These are phyloP conservation scores for Timema cristinae DNA, from an alignment of 2,888 invertebrate species.

Conservation along the genomic window DNA sequence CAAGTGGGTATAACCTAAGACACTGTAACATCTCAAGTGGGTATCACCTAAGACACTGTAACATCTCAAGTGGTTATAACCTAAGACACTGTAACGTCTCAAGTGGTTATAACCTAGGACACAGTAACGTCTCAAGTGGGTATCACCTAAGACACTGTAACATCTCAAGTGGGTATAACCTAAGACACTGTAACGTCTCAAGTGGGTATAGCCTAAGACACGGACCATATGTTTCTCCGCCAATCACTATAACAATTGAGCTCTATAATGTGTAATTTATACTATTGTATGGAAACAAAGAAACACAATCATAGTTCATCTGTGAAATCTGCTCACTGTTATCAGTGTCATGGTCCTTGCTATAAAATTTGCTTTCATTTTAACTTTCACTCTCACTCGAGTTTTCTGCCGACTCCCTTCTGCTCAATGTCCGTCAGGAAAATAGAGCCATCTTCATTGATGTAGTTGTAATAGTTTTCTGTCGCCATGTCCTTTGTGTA, in stretches of 20 bases:
- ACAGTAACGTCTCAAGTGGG: constrained; percentile 73
- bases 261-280: constrained; percentile 52
- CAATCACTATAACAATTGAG: constrained; percentile 68
- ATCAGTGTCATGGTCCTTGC: no score
- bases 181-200: constrained; percentile 60
- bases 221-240: constrained; percentile 91
- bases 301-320: no score
- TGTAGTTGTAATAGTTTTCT: constrained; percentile 10
- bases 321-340: no score
- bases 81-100: constrained; percentile 90
- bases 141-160: no score
- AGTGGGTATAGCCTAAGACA: constrained; percentile 68
- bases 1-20: no score
- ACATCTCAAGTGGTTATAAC: constrained; percentile 77
- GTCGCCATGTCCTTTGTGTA: constrained; percentile 53
- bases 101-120: constrained; percentile 57
- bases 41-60: constrained; percentile 77
- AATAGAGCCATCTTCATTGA: constrained; percentile 9
- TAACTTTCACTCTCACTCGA: no score
- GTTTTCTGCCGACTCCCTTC: background rate
- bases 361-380: constrained; percentile 3
- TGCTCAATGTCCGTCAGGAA: constrained; percentile 25
- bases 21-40: no score
- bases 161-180: no score
- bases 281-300: constrained; percentile 61